Evolutionary conservation across 2,797 vertebrate species (phyloP), one percentile per base, ranked within the genome.

Genomic region (Danio jaintianensis): DNA sequence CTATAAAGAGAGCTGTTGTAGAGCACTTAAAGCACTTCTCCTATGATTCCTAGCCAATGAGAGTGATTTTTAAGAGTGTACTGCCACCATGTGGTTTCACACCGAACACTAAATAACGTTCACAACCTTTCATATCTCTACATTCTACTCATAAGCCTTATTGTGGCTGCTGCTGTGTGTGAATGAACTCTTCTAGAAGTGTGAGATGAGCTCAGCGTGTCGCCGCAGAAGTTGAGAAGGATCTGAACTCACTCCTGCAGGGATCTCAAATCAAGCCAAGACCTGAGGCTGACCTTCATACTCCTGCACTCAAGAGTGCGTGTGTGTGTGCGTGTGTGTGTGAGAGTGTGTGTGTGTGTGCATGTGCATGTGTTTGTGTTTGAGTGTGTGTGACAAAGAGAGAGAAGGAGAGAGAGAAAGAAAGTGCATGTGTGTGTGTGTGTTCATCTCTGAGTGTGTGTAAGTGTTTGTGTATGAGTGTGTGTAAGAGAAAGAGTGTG

Each of bases 261-360:
- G 29, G 56, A 75, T 67, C 58, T 50, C 15, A 56, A 81, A 82
- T 75, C 80, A 66, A 70, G 16, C 52, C 80, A 59, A 81, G 78
- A 92, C 92, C 91, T 80, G 89, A 87, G 79, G 85, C 55, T 90
- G 92, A 93, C 92, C 93, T 92, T 92, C 29, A 29, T 29, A 29
- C 29, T 29, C 1, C 29, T 29, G 29, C 1, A 1, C 29, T 29
- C 29, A 3, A 1, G 29, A 1, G 29, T 29, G 29, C 29, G 29
- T 29, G n/a, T n/a, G 29, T 29, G 29, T n/a, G n/a, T n/a, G n/a
- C n/a, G n/a, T n/a, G n/a, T n/a, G n/a, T n/a, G n/a, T n/a, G n/a
- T n/a, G n/a, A n/a, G n/a, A 85, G 89, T 88, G 83, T 36, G 77
- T 56, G 70, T 80, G 78, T 11, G 79, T 82, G 87, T 72, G 66